Evolutionary conservation across 2,888 invertebrate species (phyloP).

Genomic region (Clepsis dumicolana): DNA sequence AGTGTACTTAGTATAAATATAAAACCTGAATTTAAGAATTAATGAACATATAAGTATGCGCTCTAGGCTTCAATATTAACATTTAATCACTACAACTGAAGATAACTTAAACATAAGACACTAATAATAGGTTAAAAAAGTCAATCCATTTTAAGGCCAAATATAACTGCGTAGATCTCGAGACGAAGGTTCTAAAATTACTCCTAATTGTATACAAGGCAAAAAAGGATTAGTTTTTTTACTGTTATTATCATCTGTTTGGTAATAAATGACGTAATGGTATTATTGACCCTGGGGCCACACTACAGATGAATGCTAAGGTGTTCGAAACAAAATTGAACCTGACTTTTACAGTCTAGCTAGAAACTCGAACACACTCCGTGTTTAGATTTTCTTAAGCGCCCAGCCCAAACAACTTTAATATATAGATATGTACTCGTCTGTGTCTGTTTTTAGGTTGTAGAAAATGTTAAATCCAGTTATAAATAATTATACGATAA

Average conservation of each 20-base stretch:
- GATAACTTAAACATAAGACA: constrained; percentile 1
- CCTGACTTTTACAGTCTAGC: not conserved
- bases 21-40: not conserved
- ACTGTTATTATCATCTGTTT: constrained; percentile 46
- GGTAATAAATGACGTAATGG: constrained; percentile 43
- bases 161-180: constrained; percentile 9
- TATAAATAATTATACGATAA: no score
- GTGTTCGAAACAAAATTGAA: not conserved
- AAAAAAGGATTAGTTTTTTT: constrained; percentile 51
- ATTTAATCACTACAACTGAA: constrained; percentile 3
- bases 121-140: constrained; percentile 18
- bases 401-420: no score
- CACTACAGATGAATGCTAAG: not conserved
- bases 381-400: no score
- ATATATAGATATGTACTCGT: no score
- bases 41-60: not conserved
- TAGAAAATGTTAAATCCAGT: not conserved
- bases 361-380: no score
- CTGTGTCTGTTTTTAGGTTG: no score
- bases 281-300: constrained; percentile 43
- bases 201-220: constrained; percentile 53
- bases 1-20: no score
- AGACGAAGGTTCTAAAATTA: constrained; percentile 49
- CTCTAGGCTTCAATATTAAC: constrained; percentile 9
- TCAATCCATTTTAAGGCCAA: constrained; percentile 17